These are phyloP conservation scores for Cenopis cana DNA, from an alignment of 2,888 invertebrate genomes.

Conservation along the genomic window DNA sequence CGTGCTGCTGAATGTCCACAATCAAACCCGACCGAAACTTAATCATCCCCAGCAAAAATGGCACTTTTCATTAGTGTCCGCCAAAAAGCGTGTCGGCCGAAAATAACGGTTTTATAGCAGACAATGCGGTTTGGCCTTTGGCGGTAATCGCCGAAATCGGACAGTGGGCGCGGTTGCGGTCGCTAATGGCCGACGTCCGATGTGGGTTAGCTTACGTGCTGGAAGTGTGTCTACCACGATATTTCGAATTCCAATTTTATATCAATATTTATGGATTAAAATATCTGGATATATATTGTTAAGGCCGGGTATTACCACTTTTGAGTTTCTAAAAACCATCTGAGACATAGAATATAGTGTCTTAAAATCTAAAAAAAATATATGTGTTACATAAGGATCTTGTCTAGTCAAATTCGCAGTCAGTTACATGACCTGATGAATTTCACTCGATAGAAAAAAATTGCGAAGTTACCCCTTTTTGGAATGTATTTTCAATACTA, in stretches of 20 bases:
- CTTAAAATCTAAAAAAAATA: too few species aligned
- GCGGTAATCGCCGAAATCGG: conserved; percentile 18
- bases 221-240: background rate
- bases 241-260: background rate
- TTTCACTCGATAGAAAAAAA: too few species aligned
- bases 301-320: too few species aligned
- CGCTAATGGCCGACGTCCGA: background rate
- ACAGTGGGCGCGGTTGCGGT: background rate
- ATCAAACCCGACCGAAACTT: conserved; percentile 19
- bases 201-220: background rate
- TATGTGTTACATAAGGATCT: too few species aligned
- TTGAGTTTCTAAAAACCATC: too few species aligned
- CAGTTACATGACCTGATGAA: too few species aligned
- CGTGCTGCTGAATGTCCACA: conserved; percentile 1
- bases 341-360: too few species aligned
- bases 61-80: conserved; percentile 26
- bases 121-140: conserved; percentile 14
- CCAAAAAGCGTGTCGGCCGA: conserved; percentile 16
- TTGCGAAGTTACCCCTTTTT: too few species aligned
- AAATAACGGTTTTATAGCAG: conserved; percentile 28
- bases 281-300: too few species aligned
- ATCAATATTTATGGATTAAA: too few species aligned
- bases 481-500: too few species aligned
- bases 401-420: too few species aligned
- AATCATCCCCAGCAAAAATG: conserved; percentile 19